phyloP scores from a whole-genome alignment of 2,113 vertebrate species.

The Tychaedon coryphoeus region DNA sequence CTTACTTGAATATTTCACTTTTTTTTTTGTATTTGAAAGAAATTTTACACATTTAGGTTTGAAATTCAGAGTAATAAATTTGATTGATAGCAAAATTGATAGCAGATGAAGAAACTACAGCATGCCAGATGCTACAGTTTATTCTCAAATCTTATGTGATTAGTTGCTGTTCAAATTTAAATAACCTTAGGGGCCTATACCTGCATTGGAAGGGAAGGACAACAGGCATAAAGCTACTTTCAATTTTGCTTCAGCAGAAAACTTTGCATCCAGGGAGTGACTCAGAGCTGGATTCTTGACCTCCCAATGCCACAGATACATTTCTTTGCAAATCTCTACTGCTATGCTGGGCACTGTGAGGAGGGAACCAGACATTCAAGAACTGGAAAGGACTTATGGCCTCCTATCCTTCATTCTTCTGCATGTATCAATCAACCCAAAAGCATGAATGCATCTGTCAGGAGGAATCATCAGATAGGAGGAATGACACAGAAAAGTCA shows the following conservation, averaged over 20 bases:
- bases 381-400: background rate
- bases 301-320: accelerated
- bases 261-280: background rate
- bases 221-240: background rate
- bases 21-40: background rate
- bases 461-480: background rate
- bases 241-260: background rate
- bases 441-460: background rate
- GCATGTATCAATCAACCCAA: background rate
- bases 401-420: background rate
- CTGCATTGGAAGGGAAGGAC: background rate
- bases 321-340: background rate
- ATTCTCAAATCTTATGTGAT: background rate
- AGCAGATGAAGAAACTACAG: background rate
- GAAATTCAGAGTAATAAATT: background rate
- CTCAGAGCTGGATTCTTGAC: background rate
- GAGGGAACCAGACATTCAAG: background rate
- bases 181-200: background rate
- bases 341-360: accelerated
- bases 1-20: background rate
- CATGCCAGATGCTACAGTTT: background rate
- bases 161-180: background rate
- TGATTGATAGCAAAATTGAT: background rate
- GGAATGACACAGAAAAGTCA: background rate
- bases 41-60: background rate